These are phyloP conservation scores for Ischnura elegans DNA, from an alignment of 2,888 invertebrate species.

Conservation along the genomic window DNA sequence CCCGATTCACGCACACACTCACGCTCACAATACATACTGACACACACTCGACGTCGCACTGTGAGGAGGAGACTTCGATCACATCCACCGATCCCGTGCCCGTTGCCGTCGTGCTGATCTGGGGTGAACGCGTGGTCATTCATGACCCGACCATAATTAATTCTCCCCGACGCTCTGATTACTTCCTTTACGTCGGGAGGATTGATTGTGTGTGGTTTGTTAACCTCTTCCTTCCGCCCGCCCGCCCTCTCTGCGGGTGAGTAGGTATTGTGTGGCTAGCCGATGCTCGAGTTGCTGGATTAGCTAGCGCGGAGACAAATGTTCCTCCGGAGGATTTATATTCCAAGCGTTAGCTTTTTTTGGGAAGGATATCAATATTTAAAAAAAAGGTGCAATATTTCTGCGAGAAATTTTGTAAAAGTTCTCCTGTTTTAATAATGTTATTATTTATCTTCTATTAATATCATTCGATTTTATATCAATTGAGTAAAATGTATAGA, in stretches of 20 bases:
- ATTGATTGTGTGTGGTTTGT: no score
- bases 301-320: no score
- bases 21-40: not conserved
- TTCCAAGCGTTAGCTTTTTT: no score
- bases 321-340: no score
- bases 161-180: not conserved
- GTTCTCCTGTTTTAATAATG: no score
- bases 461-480: no score
- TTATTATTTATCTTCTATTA: no score
- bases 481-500: no score
- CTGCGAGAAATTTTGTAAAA: no score
- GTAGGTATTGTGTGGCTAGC: not conserved
- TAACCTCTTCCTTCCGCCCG: no score
- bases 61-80: not conserved
- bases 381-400: no score
- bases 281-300: not conserved
- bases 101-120: not conserved
- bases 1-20: not conserved
- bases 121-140: not conserved
- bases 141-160: not conserved
- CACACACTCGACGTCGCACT: not conserved
- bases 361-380: no score
- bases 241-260: not conserved
- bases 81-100: not conserved
- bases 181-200: not conserved